Base-by-base conservation (phyloP, 2,888 invertebrate genomes). In the Atrina japonica region DNA sequence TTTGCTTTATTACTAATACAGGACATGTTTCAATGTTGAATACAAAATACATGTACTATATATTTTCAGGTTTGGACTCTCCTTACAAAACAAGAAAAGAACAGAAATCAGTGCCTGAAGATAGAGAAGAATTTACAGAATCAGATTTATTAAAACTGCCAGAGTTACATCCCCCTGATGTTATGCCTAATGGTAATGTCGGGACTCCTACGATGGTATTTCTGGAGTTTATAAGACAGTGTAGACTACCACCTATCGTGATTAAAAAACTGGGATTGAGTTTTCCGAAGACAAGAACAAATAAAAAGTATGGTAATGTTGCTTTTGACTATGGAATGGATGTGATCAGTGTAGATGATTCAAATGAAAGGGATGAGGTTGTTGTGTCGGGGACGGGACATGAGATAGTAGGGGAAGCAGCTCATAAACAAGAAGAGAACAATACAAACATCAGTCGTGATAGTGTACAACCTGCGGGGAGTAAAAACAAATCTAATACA, bases 141-240 rank as follows among this genome's bases (percentile, higher is more conserved):
- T 65, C 69, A 30, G 89, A 90, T 72, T 75, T 91, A 9, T 43
- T 81, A n/a, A 76, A 67, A 50, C 73, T 90, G 16, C 81, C 83
- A 64, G 90, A 90, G 70, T 74, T 90, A 50, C 78, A 85, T 41
- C 89, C 90, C 7, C 89, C 89, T 40, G 78, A 82, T 53, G 73
- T 91, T 2, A 91, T 92, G 91, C 92, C 92, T 3, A 82, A 92
- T 70, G 93, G 93, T 29, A 93, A 93, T 86, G 92, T 93, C 45
- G 93, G 93, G 5, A 93, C 93, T 2, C 91, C 92, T 2, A 92
- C 92, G 9, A 79, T 76, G 35, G 82, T 89, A 70, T 93, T 93
- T 80, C 76, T 92, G 59, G 83, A 88, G 9, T 83, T 90, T 43
- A 93, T 93, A 3, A 83, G 86, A 43, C 83, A 88, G 29, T 93